Conservation (phyloP, 2,888 invertebrate genomes). For the Drosophila histrio region DNA sequence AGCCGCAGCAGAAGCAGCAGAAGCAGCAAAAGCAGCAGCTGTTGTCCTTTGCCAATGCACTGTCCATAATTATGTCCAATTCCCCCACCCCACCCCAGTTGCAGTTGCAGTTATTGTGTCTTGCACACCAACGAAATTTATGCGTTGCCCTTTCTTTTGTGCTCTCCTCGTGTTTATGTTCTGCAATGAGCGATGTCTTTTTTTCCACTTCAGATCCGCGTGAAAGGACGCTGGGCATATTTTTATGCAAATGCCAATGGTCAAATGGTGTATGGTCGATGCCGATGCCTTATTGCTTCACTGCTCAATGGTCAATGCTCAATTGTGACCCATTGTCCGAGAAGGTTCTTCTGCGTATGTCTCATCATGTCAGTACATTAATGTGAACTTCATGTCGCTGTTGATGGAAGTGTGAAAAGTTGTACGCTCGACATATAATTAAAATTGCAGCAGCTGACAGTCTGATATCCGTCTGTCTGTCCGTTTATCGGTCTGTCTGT, state of each 20-base stretch:
- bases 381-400: slow-evolving; percentile 1
- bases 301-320: slow-evolving; percentile 3
- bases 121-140: slow-evolving; percentile 34
- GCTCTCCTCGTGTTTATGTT: slow-evolving; percentile 47
- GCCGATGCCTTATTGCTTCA: neutral
- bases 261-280: slow-evolving; percentile 11
- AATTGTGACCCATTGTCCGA: slow-evolving; percentile 45
- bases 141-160: slow-evolving; percentile 34
- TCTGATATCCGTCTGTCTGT: too few species aligned
- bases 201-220: slow-evolving; percentile 25
- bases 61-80: slow-evolving; percentile 56
- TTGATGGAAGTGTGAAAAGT: neutral
- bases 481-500: too few species aligned
- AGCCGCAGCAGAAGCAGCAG: too few species aligned
- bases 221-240: slow-evolving; percentile 33
- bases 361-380: slow-evolving; percentile 17
- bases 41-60: slow-evolving; percentile 48
- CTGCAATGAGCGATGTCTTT: slow-evolving; percentile 50
- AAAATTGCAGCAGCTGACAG: too few species aligned
- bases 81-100: neutral
- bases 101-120: slow-evolving; percentile 1
- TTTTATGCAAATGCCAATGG: slow-evolving; percentile 46
- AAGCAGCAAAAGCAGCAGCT: slow-evolving; percentile 22
- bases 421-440: neutral
- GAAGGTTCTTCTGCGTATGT: neutral